These are phyloP conservation scores for Sinocyclocheilus grahami DNA, from an alignment of 2,113 vertebrate species.

Conservation along the genomic window DNA sequence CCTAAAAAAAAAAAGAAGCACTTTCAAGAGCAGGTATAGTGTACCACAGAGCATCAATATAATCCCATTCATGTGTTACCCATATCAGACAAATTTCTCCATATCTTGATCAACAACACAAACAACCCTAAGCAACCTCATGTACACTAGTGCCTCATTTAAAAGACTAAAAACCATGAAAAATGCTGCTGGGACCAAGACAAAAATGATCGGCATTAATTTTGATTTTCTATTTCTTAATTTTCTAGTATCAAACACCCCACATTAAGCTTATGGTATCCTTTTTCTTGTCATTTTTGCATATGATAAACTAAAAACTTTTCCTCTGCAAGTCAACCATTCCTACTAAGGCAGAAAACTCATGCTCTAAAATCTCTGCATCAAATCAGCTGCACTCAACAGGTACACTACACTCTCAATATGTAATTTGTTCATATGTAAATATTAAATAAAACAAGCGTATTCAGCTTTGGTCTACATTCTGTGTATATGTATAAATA, in stretches of 20 bases:
- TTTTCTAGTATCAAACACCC: background rate
- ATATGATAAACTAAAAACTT: background rate
- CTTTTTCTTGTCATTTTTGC: background rate
- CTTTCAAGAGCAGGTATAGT: background rate
- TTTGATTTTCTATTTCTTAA: background rate
- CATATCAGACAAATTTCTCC: background rate
- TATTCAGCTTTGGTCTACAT: constrained; percentile 1
- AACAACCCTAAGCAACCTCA: background rate
- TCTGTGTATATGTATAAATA: constrained; percentile 9
- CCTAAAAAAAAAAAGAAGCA: background rate
- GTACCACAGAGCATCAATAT: background rate
- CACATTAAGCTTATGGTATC: background rate
- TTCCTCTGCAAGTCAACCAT: background rate
- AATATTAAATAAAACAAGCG: background rate
- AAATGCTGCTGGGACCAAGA: background rate
- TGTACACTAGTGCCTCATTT: background rate
- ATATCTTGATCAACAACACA: background rate
- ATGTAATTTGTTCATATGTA: background rate
- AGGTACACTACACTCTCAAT: background rate
- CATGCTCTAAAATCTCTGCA: background rate
- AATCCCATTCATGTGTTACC: background rate
- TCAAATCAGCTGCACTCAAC: background rate
- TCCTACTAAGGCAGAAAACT: background rate
- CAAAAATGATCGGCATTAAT: background rate
- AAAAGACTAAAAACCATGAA: background rate